A percentile compares a stretch with the other conserved stretches of the same genome.
These are phyloP conservation scores for Gephyroberyx darwinii DNA, from an alignment of 2,797 vertebrate species.

Conservation along the genomic window DNA sequence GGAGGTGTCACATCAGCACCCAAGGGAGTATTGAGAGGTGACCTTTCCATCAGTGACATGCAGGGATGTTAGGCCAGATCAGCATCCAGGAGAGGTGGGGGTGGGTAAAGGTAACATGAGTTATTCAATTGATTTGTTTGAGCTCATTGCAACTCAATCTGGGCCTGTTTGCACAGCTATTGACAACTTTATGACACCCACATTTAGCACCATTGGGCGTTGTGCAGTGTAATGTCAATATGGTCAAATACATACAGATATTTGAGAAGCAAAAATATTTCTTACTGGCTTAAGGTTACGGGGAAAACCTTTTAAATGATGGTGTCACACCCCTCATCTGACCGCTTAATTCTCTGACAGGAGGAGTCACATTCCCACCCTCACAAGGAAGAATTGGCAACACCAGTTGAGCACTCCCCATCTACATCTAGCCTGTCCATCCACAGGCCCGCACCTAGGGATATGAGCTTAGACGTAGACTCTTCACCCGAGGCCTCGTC, in stretches of 20 bases:
- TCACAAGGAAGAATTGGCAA: slow-evolving; percentile 39
- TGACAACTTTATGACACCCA: not conserved
- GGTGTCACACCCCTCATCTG: slow-evolving; percentile 3
- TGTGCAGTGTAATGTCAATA: no score
- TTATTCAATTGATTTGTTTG: not conserved
- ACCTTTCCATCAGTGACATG: slow-evolving; percentile 8
- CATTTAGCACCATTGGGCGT: not conserved
- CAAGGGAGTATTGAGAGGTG: slow-evolving; percentile 3
- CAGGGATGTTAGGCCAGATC: slow-evolving; percentile 4
- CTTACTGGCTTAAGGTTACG: not conserved
- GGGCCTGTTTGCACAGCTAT: not conserved
- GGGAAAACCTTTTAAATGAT: not conserved
- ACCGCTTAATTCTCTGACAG: slow-evolving; percentile 57
- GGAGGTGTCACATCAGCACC: slow-evolving; percentile 11
- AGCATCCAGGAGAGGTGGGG: slow-evolving; percentile 33
- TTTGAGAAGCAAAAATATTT: not conserved
- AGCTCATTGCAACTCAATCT: not conserved
- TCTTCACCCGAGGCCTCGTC: slow-evolving; percentile 51
- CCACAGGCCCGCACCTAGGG: slow-evolving; percentile 38
- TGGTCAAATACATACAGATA: no score
- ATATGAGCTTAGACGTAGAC: slow-evolving; percentile 55
- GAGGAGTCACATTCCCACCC: slow-evolving; percentile 56
- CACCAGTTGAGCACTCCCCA: slow-evolving; percentile 46
- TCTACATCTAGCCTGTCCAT: slow-evolving; percentile 53
- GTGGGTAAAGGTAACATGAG: slow-evolving; percentile 9